Percentiles rank a stretch among this genome's conserved stretches.
Conservation (phyloP, 2,113 vertebrate genomes). For the Holacanthus passer region DNA sequence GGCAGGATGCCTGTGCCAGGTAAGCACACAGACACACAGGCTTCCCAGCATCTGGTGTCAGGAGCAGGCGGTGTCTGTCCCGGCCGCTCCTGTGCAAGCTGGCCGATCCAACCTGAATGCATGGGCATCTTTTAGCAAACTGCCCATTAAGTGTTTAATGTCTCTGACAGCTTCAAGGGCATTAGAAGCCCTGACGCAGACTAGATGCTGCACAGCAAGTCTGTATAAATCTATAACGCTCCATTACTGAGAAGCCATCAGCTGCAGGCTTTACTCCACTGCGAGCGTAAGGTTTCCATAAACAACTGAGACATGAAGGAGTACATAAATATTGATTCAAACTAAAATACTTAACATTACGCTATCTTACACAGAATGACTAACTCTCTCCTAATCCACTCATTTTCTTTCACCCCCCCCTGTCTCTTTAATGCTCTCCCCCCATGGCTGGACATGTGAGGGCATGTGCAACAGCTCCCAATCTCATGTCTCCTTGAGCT, state of each 20-base stretch:
- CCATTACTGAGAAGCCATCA: conserved; percentile 54
- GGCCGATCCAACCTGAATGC: conserved; percentile 39
- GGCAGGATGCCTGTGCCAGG: conserved; percentile 23
- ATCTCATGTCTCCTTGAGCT: neutral
- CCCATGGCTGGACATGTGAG: conserved; percentile 41
- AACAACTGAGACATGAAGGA: conserved; percentile 35
- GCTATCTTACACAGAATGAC: conserved; percentile 4
- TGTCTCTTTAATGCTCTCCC: conserved; percentile 46
- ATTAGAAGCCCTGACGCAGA: conserved; percentile 62
- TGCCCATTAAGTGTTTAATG: conserved; percentile 75
- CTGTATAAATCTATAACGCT: conserved; percentile 58
- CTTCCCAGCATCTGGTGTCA: conserved; percentile 31
- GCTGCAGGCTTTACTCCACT: conserved; percentile 20
- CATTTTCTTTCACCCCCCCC: conserved; percentile 13
- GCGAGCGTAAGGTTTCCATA: conserved; percentile 38
- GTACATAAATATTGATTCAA: conserved; percentile 55
- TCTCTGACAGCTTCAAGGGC: conserved; percentile 69
- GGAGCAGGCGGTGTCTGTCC: conserved; percentile 2
- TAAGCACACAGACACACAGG: conserved; percentile 41
- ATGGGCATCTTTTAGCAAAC: conserved; percentile 64
- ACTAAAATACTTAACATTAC: conserved; percentile 22
- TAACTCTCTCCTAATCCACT: neutral
- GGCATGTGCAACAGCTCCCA: conserved; percentile 26
- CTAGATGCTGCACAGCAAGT: conserved; percentile 46
- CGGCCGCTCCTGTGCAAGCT: conserved; percentile 28